Percentiles rank a stretch among this genome's conserved stretches.
phyloP scores from a whole-genome alignment of 2,888 invertebrate genomes.

The Tyria jacobaeae region DNA sequence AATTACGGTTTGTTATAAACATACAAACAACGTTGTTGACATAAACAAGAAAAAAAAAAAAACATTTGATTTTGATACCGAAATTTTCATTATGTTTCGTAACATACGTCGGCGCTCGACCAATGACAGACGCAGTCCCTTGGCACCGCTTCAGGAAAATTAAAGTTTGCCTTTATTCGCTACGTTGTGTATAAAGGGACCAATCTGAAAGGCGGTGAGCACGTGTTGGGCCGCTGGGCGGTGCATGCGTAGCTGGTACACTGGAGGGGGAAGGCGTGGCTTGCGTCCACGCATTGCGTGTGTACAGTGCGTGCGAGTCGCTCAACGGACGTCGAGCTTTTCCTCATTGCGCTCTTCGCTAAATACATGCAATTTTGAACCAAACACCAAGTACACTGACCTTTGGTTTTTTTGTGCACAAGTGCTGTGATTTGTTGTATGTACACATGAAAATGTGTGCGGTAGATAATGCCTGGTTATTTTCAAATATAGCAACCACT shows the following conservation, averaged over 20 bases:
- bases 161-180: slow-evolving; percentile 69
- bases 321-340: slow-evolving; percentile 56
- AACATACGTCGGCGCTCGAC: slow-evolving; percentile 45
- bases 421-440: slow-evolving; percentile 43
- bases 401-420: slow-evolving; percentile 41
- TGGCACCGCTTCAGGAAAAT: slow-evolving; percentile 71
- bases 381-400: slow-evolving; percentile 47
- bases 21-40: slow-evolving; percentile 14
- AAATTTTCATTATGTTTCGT: slow-evolving; percentile 25
- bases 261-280: slow-evolving; percentile 67
- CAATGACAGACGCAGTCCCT: slow-evolving; percentile 63
- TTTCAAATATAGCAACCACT: slow-evolving; percentile 57
- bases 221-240: slow-evolving; percentile 58
- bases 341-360: slow-evolving; percentile 41
- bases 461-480: slow-evolving; percentile 62
- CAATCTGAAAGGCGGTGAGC: slow-evolving; percentile 72
- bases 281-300: slow-evolving; percentile 80
- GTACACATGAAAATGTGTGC: slow-evolving; percentile 59
- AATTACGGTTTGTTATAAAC: slow-evolving; percentile 22
- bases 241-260: slow-evolving; percentile 61
- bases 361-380: slow-evolving; percentile 34
- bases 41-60: slow-evolving; percentile 9
- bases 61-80: slow-evolving; percentile 19
- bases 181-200: slow-evolving; percentile 71
- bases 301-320: slow-evolving; percentile 76